Percentiles rank a stretch among this genome's conserved stretches.
These are phyloP conservation scores for Acronicta leporina DNA, from an alignment of 2,888 invertebrate species.

Conservation along the genomic window DNA sequence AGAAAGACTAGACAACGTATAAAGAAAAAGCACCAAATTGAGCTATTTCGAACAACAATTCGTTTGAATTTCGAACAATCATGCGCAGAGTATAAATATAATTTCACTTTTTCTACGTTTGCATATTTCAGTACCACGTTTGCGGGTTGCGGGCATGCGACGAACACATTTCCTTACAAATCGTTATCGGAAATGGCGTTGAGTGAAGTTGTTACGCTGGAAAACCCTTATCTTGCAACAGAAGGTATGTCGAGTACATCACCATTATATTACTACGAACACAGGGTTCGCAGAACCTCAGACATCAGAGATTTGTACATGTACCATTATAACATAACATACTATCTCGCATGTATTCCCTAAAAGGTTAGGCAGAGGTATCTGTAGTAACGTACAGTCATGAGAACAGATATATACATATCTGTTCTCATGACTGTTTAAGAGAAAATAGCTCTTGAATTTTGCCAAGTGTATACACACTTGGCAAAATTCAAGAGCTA, in stretches of 20 bases:
- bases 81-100: constrained; percentile 26
- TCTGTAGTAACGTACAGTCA: no score
- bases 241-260: constrained; percentile 72
- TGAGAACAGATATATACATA: no score
- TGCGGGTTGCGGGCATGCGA: constrained; percentile 23
- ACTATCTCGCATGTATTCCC: no score
- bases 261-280: constrained; percentile 44
- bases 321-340: no score
- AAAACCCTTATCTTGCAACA: constrained; percentile 74
- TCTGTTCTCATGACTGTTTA: no score
- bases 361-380: no score
- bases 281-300: constrained; percentile 24
- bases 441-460: no score
- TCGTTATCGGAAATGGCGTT: constrained; percentile 77
- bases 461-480: no score
- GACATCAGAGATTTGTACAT: background rate
- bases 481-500: no score
- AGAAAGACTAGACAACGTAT: no score
- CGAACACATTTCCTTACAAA: constrained; percentile 75
- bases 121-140: constrained; percentile 32
- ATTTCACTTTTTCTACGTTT: constrained; percentile 35
- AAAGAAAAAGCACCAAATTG: no score
- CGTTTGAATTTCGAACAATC: constrained; percentile 20
- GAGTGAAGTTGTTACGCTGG: constrained; percentile 72
- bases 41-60: background rate